A percentile compares a stretch with the other conserved stretches of the same genome.
Conservation (phyloP, 2,113 vertebrate genomes). For the Ceyx melanurus region DNA sequence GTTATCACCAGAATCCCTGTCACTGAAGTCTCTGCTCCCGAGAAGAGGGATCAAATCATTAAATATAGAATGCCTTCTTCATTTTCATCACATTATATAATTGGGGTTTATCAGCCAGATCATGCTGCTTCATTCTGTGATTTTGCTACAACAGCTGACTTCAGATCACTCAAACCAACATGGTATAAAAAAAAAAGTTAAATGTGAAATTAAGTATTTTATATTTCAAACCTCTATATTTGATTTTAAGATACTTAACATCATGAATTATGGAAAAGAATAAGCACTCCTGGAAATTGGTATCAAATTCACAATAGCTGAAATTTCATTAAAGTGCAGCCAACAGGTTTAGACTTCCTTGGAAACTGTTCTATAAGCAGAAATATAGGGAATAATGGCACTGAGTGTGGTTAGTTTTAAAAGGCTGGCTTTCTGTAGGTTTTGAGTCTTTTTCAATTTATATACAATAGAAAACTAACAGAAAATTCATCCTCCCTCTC, state of each 20-base stretch:
- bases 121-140: not conserved
- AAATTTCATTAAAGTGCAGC: not conserved
- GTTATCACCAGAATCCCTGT: not conserved
- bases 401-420: not conserved
- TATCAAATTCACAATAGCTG: not conserved
- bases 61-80: not conserved
- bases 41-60: not conserved
- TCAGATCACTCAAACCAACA: not conserved
- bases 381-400: not conserved
- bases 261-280: not conserved
- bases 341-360: not conserved
- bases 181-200: not conserved
- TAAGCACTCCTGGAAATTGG: not conserved
- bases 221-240: not conserved
- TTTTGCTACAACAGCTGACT: not conserved
- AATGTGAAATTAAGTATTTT: not conserved
- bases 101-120: not conserved
- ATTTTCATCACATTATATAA: not conserved
- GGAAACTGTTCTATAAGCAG: not conserved
- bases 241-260: not conserved
- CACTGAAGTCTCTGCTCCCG: not conserved
- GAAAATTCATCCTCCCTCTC: constrained; percentile 43
- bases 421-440: not conserved
- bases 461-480: constrained; percentile 37
- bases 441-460: constrained; percentile 23